Conservation (phyloP, 2,113 vertebrate species). For the Antennarius striatus region DNA sequence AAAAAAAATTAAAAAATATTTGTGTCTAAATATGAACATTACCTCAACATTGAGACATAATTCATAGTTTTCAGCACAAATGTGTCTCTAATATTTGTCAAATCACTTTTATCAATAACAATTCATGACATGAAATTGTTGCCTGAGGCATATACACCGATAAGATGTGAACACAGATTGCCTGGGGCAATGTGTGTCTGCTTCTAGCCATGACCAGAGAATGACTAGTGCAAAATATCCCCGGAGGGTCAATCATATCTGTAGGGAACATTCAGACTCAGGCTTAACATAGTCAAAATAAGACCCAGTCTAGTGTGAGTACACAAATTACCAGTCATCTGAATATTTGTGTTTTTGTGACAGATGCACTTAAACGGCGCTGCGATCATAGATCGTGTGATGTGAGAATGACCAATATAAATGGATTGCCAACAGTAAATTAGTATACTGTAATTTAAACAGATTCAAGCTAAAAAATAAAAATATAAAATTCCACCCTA, state of each 20-base stretch:
- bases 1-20: not conserved
- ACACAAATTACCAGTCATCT: slow-evolving; percentile 16
- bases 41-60: not conserved
- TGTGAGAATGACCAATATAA: slow-evolving; percentile 4
- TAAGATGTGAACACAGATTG: slow-evolving; percentile 41
- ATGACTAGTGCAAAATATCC: slow-evolving; percentile 39
- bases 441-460: not conserved
- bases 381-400: not conserved
- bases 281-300: slow-evolving; percentile 16
- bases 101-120: slow-evolving; percentile 1
- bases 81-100: not conserved
- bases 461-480: not conserved
- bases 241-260: slow-evolving; percentile 48
- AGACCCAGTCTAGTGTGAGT: slow-evolving; percentile 5
- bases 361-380: too few relatives aligned
- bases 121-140: not conserved
- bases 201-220: slow-evolving; percentile 54
- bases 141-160: slow-evolving; percentile 24
- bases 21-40: slow-evolving; percentile 2
- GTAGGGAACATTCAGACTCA: slow-evolving; percentile 16
- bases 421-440: not conserved
- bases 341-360: slow-evolving; percentile 13
- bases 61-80: not conserved
- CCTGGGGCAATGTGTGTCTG: slow-evolving; percentile 48
- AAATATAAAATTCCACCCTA: slow-evolving; percentile 1